phyloP scores from a whole-genome alignment of 1,140 invertebrate species.

The Drosophila neocordata region DNA sequence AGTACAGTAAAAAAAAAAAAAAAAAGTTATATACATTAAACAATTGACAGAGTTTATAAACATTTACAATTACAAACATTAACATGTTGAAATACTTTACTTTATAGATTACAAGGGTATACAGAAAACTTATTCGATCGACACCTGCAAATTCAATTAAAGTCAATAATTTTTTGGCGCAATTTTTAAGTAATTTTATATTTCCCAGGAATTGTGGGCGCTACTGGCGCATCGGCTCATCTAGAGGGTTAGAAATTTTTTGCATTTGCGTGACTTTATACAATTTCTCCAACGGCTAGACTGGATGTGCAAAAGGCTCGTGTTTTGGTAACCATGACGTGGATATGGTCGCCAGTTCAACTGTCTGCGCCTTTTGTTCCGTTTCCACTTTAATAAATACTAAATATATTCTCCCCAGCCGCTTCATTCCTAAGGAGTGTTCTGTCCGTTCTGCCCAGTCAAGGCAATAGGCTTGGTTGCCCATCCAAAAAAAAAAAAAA shows the following conservation, averaged over 20 bases:
- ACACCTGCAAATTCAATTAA: constrained; percentile 64
- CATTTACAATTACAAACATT: too few species aligned
- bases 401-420: constrained; percentile 6
- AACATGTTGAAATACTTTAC: too few species aligned
- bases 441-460: constrained; percentile 30
- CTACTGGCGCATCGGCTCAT: constrained; percentile 13
- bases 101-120: background rate
- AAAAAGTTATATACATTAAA: too few species aligned
- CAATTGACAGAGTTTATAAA: too few species aligned
- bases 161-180: constrained; percentile 66
- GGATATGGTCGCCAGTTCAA: constrained; percentile 36
- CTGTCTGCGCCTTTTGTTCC: constrained; percentile 69
- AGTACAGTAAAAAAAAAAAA: too few species aligned
- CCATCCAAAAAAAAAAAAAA: constrained; percentile 10
- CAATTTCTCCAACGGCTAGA: constrained; percentile 64
- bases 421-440: constrained; percentile 54
- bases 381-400: constrained; percentile 57
- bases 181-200: constrained; percentile 69
- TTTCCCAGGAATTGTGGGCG: constrained; percentile 65
- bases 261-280: constrained; percentile 68
- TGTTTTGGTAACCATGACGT: constrained; percentile 30
- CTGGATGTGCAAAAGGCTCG: constrained; percentile 35
- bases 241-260: constrained; percentile 64
- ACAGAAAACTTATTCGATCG: background rate
- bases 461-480: constrained; percentile 23